Evolutionary conservation across 2,888 invertebrate species (phyloP), one percentile per base, ranked within the genome.

Genomic region (Agrochola lychnidis): DNA sequence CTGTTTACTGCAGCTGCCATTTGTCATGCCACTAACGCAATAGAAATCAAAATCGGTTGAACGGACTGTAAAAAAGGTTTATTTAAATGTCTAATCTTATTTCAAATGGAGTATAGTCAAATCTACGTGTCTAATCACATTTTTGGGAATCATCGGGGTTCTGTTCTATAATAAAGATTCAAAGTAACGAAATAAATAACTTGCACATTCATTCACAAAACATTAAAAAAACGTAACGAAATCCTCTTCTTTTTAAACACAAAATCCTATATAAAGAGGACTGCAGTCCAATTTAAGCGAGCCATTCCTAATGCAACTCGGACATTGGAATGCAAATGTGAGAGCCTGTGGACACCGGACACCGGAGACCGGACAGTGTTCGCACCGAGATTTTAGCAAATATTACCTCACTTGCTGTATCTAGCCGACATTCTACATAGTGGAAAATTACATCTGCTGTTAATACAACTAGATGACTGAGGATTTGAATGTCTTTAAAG

Each of bases 291-390:
- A 71, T 79, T 63, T 62, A 61, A 76, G 25, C 70, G n/a, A n/a
- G 40, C 51, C 63, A 64, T 79, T 64, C 61, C 48, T 79, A 79
- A 79, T 83, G 68, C 70, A 79, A 73, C 62, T 59, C 71, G 63
- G 70, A 83, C 73, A 76, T 83, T 57, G 73, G 69, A 75, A 83
- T 83, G 83, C 63, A 81, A 84, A 83, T 83, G 68, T 63, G 30
- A 40, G 30, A 53, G 62, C 36, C 61, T 66, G 71, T 19, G 59
- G 45, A 40, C 25, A 57, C 36, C 51, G 66, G 36, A 45, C 36
- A 56, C 25, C 36, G 64, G 66, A 30, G 53, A 56, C 53, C 53
- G 81, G 70, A 72, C 66, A 51, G 48, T 76, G 70, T 76, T 56
- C 62, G 19, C 64, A 57, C 4, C 45, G 71, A 62, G 84, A 72